Percentiles rank a stretch among this genome's conserved stretches.
phyloP scores from a whole-genome alignment of 2,113 vertebrate species.

The Macquaria australasica region DNA sequence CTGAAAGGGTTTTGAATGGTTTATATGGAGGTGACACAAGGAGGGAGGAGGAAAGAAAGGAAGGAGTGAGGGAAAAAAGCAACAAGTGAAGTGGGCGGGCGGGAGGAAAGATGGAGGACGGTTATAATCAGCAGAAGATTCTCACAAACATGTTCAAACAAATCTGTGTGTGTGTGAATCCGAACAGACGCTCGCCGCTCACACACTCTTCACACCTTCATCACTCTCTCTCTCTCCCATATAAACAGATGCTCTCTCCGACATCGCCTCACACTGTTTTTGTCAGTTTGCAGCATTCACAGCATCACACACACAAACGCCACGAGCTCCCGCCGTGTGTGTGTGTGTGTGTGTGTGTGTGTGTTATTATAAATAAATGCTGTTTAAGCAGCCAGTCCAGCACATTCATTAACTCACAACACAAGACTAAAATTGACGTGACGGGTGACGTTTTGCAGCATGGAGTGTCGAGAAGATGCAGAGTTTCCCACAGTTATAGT shows the following conservation, averaged over 20 bases:
- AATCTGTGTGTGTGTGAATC: constrained; percentile 16
- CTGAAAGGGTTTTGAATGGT: no score
- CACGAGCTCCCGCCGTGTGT: not conserved
- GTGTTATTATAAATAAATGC: constrained; percentile 1
- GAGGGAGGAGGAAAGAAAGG: no score
- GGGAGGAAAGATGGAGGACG: not conserved
- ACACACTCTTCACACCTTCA: constrained; percentile 12
- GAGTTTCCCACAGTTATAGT: not conserved
- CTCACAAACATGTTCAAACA: not conserved
- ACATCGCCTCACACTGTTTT: not conserved
- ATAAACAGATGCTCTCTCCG: constrained; percentile 34
- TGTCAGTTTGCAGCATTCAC: constrained; percentile 3
- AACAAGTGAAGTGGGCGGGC: not conserved
- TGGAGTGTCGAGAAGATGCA: not conserved
- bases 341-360: not conserved
- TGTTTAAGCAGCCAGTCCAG: not conserved
- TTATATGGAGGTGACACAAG: no score
- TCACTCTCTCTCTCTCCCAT: not conserved
- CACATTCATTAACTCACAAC: not conserved
- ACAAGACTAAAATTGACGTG: not conserved
- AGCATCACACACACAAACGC: not conserved
- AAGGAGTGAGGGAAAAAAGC: not conserved
- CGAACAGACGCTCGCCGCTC: constrained; percentile 31
- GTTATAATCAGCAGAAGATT: no score
- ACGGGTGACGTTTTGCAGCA: not conserved